A percentile compares a stretch with the other conserved stretches of the same genome.
These are phyloP conservation scores for Carapus acus DNA, from an alignment of 2,797 vertebrate species.

Conservation along the genomic window DNA sequence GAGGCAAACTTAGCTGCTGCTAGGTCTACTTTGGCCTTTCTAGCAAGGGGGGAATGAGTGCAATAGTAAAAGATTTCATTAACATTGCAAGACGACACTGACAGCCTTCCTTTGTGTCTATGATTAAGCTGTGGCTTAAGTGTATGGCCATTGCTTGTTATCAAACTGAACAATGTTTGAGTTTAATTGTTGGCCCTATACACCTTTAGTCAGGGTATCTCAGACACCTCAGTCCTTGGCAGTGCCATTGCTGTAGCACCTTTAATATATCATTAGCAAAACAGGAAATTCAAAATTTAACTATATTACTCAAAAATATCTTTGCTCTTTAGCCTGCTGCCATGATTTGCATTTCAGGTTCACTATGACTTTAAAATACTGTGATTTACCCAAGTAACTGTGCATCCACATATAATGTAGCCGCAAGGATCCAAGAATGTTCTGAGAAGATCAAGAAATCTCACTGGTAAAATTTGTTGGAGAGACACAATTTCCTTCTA, in stretches of 20 bases:
- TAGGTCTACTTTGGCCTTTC: constrained; percentile 18
- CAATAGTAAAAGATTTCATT: constrained; percentile 51
- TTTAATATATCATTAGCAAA: background rate
- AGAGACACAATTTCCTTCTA: constrained; percentile 49
- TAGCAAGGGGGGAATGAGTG: constrained; percentile 16
- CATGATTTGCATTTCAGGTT: background rate
- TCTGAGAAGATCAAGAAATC: constrained; percentile 24
- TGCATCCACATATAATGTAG: constrained; percentile 11
- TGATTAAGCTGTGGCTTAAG: constrained; percentile 32
- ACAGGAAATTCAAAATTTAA: constrained; percentile 1
- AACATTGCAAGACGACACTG: constrained; percentile 66
- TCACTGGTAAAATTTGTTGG: constrained; percentile 42
- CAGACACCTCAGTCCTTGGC: background rate
- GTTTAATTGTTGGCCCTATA: constrained; percentile 4
- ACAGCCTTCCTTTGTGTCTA: constrained; percentile 58
- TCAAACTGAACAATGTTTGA: constrained; percentile 27
- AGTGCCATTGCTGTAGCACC: background rate
- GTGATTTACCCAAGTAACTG: background rate
- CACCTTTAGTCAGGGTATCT: background rate
- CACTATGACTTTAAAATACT: background rate
- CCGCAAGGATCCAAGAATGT: constrained; percentile 23
- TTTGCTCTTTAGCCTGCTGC: background rate
- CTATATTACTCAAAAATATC: background rate
- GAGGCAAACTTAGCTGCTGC: constrained; percentile 22
- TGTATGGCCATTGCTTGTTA: constrained; percentile 28